A percentile compares a stretch with the other conserved stretches of the same genome.
Evolutionary conservation across 2,113 vertebrate genomes (phyloP).

Genomic region (Uria lomvia): DNA sequence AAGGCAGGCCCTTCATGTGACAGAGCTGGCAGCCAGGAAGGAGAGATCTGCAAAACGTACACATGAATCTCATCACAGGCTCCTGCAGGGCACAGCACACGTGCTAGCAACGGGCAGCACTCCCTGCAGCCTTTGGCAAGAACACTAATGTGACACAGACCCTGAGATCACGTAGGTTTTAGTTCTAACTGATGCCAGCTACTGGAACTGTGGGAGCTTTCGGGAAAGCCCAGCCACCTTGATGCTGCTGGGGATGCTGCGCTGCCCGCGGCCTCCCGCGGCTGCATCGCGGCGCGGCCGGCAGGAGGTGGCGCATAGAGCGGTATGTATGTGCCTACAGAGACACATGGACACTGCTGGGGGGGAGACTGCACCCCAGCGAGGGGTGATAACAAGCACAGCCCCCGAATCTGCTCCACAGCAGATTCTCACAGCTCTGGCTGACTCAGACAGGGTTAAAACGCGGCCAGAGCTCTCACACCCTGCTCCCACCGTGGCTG

Average conservation of each 20-base stretch:
- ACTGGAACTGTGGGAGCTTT: not conserved
- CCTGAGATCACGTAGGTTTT: not conserved
- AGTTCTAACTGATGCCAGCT: not conserved
- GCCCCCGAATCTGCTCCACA: not conserved
- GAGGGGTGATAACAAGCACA: not conserved
- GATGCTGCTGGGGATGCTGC: not conserved
- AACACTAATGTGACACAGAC: accelerated
- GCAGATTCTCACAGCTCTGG: not conserved
- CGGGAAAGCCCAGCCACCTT: accelerated
- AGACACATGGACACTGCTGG: not conserved
- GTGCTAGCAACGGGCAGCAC: not conserved
- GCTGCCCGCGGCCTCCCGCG: not conserved
- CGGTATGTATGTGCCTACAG: not conserved
- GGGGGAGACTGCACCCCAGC: not conserved
- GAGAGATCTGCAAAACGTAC: not conserved
- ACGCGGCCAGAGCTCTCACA: accelerated
- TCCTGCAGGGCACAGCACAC: not conserved
- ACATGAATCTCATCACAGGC: not conserved
- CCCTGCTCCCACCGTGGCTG: accelerated
- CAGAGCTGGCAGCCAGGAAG: not conserved
- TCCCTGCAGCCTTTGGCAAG: not conserved
- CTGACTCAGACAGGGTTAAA: not conserved
- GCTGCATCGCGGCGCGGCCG: not conserved
- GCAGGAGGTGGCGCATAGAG: not conserved
- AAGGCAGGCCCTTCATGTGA: not conserved